Conservation (phyloP, 2,113 vertebrate genomes). For the Petromus typicus region DNA sequence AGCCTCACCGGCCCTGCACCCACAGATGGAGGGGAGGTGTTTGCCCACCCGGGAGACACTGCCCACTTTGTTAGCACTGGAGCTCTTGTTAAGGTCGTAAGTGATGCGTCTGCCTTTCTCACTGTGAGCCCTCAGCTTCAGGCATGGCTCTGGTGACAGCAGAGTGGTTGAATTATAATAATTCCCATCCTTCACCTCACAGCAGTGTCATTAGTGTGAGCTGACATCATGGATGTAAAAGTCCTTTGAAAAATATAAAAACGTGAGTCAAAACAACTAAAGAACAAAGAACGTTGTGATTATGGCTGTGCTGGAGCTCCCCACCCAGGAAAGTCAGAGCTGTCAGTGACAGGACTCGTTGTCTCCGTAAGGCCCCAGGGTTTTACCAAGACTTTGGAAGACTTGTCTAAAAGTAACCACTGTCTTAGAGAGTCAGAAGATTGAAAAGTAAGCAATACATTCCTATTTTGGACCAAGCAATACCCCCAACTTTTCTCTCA, state of each 20-base stretch:
- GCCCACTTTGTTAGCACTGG: neutral
- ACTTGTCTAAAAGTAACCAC: neutral
- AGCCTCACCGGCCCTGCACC: fast-evolving
- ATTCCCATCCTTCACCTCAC: neutral
- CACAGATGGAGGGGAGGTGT: neutral
- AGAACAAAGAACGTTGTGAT: slow-evolving; percentile 46
- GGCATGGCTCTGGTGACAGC: neutral
- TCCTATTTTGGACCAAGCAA: neutral
- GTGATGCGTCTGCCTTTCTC: neutral
- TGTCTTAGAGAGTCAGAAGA: neutral
- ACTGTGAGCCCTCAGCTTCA: neutral
- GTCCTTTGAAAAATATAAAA: slow-evolving; percentile 58
- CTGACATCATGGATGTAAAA: slow-evolving; percentile 25
- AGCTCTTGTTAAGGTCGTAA: neutral
- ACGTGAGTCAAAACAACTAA: slow-evolving; percentile 37
- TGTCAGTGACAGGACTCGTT: neutral
- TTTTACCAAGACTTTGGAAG: neutral
- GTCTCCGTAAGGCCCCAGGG: neutral
- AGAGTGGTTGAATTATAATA: neutral
- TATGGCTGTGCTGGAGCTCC: slow-evolving; percentile 21
- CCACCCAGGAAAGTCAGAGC: neutral
- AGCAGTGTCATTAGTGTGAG: neutral
- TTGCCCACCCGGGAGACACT: too few relatives aligned
- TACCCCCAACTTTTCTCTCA: neutral
- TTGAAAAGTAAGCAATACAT: neutral